Evolutionary conservation across 2,888 invertebrate genomes (phyloP).

Genomic region (Xestia sexstrigata): DNA sequence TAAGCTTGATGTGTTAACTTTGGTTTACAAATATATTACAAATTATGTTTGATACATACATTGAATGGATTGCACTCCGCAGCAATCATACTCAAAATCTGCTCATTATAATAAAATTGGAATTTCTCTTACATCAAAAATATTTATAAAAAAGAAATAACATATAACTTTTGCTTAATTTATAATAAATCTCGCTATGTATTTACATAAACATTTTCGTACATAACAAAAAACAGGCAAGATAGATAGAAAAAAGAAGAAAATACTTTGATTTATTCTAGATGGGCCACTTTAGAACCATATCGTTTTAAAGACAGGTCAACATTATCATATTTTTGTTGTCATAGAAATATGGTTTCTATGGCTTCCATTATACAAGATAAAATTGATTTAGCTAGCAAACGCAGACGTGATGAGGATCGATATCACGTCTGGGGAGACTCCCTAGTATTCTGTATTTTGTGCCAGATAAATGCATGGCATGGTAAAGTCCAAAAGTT

Average conservation of each 20-base stretch:
- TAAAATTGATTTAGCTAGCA: background rate
- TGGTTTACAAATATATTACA: no score
- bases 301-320: background rate
- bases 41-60: constrained; percentile 5
- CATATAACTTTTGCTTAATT: constrained; percentile 44
- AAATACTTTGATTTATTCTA: constrained; percentile 17
- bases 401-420: background rate
- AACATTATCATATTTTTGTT: background rate
- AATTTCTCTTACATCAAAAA: constrained; percentile 49
- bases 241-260: constrained; percentile 21
- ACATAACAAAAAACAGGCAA: constrained; percentile 60
- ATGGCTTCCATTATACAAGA: background rate
- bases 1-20: no score
- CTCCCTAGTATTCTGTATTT: background rate
- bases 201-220: constrained; percentile 47
- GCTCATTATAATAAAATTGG: constrained; percentile 50
- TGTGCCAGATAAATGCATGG: background rate
- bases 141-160: constrained; percentile 60
- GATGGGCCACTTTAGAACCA: constrained; percentile 28
- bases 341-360: background rate
- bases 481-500: background rate
- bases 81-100: constrained; percentile 14
- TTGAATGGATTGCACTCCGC: constrained; percentile 20
- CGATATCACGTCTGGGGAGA: background rate
- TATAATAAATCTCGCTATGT: constrained; percentile 60